These are phyloP conservation scores for Cylloceria caligata DNA, from an alignment of 2,888 invertebrate species.

Conservation along the genomic window DNA sequence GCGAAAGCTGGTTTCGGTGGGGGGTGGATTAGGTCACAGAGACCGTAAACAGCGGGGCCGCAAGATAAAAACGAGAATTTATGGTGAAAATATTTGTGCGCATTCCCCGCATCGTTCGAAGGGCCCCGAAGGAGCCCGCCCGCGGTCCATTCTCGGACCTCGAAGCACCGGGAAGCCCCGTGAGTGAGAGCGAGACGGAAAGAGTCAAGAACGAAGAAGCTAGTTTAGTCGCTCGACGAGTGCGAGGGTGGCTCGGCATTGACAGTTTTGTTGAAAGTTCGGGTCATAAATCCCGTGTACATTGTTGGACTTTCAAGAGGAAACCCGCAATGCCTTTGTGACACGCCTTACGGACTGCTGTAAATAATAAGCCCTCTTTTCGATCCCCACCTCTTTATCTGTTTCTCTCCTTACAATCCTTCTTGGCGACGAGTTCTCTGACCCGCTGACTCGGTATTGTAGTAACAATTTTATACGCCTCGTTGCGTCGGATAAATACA, in stretches of 20 bases:
- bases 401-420: slow-evolving; percentile 46
- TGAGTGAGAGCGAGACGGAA: slow-evolving; percentile 65
- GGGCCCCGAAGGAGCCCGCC: slow-evolving; percentile 68
- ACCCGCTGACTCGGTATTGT: slow-evolving; percentile 31
- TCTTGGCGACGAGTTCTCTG: slow-evolving; percentile 42
- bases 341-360: slow-evolving; percentile 82
- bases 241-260: slow-evolving; percentile 75
- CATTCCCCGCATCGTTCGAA: slow-evolving; percentile 71
- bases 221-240: slow-evolving; percentile 62
- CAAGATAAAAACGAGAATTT: slow-evolving; percentile 80
- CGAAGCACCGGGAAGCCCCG: slow-evolving; percentile 3
- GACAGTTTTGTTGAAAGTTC: slow-evolving; percentile 84
- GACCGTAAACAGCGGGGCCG: slow-evolving; percentile 77
- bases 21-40: slow-evolving; percentile 76
- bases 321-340: slow-evolving; percentile 84
- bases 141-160: slow-evolving; percentile 56
- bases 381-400: slow-evolving; percentile 55
- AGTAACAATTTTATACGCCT: slow-evolving; percentile 56
- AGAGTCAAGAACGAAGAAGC: slow-evolving; percentile 49
- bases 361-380: slow-evolving; percentile 80
- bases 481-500: slow-evolving; percentile 21
- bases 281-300: slow-evolving; percentile 81
- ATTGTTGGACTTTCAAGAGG: slow-evolving; percentile 84
- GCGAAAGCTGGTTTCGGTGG: slow-evolving; percentile 21
- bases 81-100: slow-evolving; percentile 82